Evolutionary conservation across 2,797 vertebrate species (phyloP).

Genomic region (Lithobates sylvaticus): DNA sequence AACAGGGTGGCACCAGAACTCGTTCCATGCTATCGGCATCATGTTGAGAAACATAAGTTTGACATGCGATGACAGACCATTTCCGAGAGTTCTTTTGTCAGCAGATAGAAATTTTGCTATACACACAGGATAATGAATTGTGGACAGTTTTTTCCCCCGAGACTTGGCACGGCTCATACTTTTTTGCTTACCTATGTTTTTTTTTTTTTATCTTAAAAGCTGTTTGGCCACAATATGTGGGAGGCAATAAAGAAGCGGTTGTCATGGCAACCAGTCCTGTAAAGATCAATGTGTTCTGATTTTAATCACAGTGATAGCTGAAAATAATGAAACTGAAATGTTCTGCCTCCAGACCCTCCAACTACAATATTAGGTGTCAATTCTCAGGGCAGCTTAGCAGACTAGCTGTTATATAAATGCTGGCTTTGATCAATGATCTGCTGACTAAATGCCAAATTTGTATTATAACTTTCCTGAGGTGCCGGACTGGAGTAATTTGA

Average conservation of each 20-base stretch:
- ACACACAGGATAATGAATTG: constrained; percentile 31
- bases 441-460: background rate
- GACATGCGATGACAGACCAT: constrained; percentile 25
- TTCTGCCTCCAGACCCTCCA: background rate
- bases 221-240: constrained; percentile 38
- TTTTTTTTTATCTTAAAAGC: constrained; percentile 50
- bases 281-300: constrained; percentile 48
- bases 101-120: constrained; percentile 12
- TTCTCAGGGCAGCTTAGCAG: constrained; percentile 3
- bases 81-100: constrained; percentile 35
- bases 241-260: constrained; percentile 35
- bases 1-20: background rate
- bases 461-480: background rate
- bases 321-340: constrained; percentile 48
- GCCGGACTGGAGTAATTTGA: background rate
- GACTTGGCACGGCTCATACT: background rate
- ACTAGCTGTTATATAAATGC: background rate
- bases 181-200: constrained; percentile 17
- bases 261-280: constrained; percentile 23
- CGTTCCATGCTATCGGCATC: background rate
- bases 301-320: constrained; percentile 48
- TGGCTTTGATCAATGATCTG: background rate
- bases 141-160: background rate
- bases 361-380: background rate
- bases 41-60: constrained; percentile 12